These are phyloP conservation scores for Zonotrichia leucophrys DNA, from an alignment of 2,113 vertebrate species.

Conservation along the genomic window DNA sequence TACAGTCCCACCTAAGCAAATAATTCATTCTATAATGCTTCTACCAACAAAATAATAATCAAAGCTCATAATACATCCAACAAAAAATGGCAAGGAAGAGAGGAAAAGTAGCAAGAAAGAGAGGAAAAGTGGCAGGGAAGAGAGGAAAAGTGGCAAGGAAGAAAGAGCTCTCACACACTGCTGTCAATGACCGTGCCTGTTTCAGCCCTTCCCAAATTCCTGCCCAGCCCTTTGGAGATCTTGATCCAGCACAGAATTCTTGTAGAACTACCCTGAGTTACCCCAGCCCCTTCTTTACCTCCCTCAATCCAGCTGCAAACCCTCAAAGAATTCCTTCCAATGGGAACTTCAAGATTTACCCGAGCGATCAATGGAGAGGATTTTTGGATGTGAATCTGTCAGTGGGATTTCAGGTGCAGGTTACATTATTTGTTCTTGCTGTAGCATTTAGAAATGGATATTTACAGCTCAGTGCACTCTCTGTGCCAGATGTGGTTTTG, in stretches of 20 bases:
- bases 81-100: not conserved
- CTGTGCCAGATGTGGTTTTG: not conserved
- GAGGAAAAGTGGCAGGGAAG: not conserved
- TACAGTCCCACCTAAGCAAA: not conserved
- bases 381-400: not conserved
- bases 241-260: not conserved
- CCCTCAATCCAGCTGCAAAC: not conserved
- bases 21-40: not conserved
- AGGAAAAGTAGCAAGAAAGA: no score
- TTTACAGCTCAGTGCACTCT: not conserved
- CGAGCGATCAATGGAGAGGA: fast-evolving
- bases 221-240: not conserved
- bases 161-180: fast-evolving
- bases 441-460: not conserved
- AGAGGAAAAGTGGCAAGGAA: not conserved
- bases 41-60: not conserved
- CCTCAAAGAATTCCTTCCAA: not conserved
- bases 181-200: fast-evolving
- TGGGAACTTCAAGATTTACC: not conserved
- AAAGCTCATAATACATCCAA: fast-evolving
- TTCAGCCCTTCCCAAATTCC: not conserved
- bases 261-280: not conserved
- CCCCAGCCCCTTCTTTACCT: not conserved
- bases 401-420: not conserved
- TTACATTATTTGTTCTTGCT: not conserved